Evolutionary conservation across 1,140 invertebrate genomes (phyloP).

Genomic region (Nixonia krombeini): DNA sequence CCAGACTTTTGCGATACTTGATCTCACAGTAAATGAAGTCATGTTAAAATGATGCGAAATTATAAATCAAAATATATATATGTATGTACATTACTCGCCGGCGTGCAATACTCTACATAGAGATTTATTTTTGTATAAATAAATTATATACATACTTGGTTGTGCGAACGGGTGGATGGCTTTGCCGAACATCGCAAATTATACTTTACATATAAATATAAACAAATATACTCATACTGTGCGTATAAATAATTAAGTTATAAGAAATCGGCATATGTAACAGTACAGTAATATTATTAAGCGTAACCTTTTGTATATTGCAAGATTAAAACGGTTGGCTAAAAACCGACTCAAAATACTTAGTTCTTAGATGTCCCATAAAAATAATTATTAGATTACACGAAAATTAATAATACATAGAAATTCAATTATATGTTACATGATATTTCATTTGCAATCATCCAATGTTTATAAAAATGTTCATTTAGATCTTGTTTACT

Average conservation of each 20-base stretch:
- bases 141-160: conserved; percentile 63
- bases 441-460: too few relatives aligned
- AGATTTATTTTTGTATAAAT: conserved; percentile 67
- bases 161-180: conserved; percentile 54
- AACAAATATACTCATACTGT: too few relatives aligned
- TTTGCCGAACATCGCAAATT: conserved; percentile 21
- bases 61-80: conserved; percentile 18
- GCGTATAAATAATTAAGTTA: conserved; percentile 7
- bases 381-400: too few relatives aligned
- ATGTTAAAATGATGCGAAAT: conserved; percentile 25
- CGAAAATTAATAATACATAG: too few relatives aligned
- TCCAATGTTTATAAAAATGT: too few relatives aligned
- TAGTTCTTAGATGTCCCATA: background rate
- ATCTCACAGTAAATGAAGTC: conserved; percentile 21
- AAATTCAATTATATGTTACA: too few relatives aligned
- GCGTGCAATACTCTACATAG: conserved; percentile 48
- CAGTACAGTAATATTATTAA: background rate
- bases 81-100: conserved; percentile 37
- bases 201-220: conserved; percentile 18
- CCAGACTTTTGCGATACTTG: conserved; percentile 9
- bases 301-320: background rate
- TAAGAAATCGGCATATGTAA: background rate
- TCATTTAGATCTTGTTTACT: too few relatives aligned
- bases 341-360: too few relatives aligned
- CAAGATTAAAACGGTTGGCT: background rate